Base-by-base conservation (phyloP, 1,140 invertebrate species). In the Aricia agestis region DNA sequence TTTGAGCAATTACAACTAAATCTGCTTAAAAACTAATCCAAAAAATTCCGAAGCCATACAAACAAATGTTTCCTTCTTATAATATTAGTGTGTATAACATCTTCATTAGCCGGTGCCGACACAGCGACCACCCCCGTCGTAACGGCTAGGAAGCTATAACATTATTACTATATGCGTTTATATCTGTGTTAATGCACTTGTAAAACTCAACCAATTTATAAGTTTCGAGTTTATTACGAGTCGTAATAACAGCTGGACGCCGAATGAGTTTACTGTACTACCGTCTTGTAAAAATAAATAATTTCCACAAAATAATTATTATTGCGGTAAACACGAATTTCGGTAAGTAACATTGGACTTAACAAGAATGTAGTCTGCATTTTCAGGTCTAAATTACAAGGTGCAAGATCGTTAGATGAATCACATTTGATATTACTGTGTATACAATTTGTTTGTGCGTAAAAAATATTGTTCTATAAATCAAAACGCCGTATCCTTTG, bases 401-500 rank as follows among this genome's bases (percentile, higher is more conserved):
- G 18, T 63, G 18, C 59, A 11, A 19, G 5, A 61, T 18, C 9
- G 18, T 63, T 63, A 63, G 18, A 25, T 59, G 58, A 59, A 7
- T 63, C 58, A 18, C 52, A 17, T 58, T 18, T 17, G n/a, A 18
- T 19, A 63, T 25, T 19, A 63, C 18, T 63, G 2, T 19, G 59
- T 19, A 18, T 59, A 59, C n/a, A 5, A 18, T 59, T 63, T 19
- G 59, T 63, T 18, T 63, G 17, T 19, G 18, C 10, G 18, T 19
- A 11, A 63, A 63, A 63, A 63, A 63, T 63, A 11, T 31, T 31
- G 59, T 63, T 63, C 59, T 63, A 63, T 63, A 63, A 63, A 63
- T 63, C 59, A 63, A 63, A 63, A 63, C 1, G 59, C 17, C 59
- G 59, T 63, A 63, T 63, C 59, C 59, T 63, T 63, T 63, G 59